These are phyloP conservation scores for Drosophila affinis DNA, from an alignment of 2,888 invertebrate genomes.

Conservation along the genomic window DNA sequence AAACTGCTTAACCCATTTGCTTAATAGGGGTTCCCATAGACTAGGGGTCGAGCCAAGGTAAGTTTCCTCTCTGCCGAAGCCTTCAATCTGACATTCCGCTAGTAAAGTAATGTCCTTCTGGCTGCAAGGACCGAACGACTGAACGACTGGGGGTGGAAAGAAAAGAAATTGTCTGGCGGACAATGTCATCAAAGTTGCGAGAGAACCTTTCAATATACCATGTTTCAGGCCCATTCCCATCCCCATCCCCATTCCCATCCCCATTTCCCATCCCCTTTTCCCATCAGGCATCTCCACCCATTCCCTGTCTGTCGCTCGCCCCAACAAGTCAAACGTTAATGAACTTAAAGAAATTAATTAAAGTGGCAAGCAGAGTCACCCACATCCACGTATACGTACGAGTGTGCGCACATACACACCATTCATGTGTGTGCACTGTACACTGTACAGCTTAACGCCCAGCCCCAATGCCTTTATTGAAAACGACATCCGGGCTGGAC, in stretches of 20 bases:
- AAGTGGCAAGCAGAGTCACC: conserved; percentile 56
- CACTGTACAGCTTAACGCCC: conserved; percentile 61
- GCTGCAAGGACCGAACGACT: not conserved
- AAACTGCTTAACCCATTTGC: not conserved
- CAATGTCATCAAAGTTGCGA: conserved; percentile 48
- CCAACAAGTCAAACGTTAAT: conserved; percentile 78
- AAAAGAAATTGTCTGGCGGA: conserved; percentile 19
- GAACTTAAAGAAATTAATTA: conserved; percentile 79
- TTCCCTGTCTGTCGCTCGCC: conserved; percentile 64
- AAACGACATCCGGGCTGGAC: conserved; percentile 73
- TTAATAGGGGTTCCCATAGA: not conserved
- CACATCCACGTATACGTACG: conserved; percentile 13
- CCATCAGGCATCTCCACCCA: conserved; percentile 60
- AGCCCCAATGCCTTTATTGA: conserved; percentile 68
- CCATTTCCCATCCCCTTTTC: conserved; percentile 48
- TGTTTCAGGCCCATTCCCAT: conserved; percentile 14
- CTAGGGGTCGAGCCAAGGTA: not conserved
- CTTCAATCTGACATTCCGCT: not conserved
- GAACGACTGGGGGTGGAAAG: not conserved
- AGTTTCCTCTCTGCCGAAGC: not conserved
- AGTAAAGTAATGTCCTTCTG: not conserved
- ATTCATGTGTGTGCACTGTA: not conserved
- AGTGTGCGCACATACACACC: not conserved
- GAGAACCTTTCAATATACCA: conserved; percentile 23
- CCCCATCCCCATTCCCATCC: no score